phyloP scores from a whole-genome alignment of 2,888 invertebrate genomes.

The Ganaspis brasiliensis region DNA sequence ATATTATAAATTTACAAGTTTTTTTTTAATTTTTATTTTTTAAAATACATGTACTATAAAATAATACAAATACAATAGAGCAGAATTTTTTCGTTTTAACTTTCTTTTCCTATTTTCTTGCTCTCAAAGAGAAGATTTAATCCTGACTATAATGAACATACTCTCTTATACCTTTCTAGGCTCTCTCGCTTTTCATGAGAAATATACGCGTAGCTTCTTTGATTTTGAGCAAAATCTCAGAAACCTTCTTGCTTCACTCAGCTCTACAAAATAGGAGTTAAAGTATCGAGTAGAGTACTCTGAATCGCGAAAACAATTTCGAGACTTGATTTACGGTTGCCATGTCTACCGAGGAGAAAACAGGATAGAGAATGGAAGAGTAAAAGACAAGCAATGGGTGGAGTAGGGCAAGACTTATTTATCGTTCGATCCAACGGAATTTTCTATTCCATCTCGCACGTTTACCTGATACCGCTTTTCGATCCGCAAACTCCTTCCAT shows the following conservation, averaged over 20 bases:
- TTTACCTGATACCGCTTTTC: slow-evolving; percentile 46
- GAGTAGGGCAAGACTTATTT: slow-evolving; percentile 58
- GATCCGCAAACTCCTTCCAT: slow-evolving; percentile 44
- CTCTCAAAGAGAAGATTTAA: slow-evolving; percentile 16
- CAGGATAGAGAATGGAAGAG: slow-evolving; percentile 29
- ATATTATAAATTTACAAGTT: too few species aligned
- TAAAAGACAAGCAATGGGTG: slow-evolving; percentile 52
- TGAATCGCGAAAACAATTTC: slow-evolving; percentile 68
- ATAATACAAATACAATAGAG: too few species aligned
- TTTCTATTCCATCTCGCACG: slow-evolving; percentile 56
- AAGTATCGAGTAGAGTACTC: slow-evolving; percentile 50
- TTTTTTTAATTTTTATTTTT: background rate
- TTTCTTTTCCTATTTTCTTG: slow-evolving; percentile 1
- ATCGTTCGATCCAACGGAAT: slow-evolving; percentile 57
- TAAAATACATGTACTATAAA: slow-evolving; percentile 11
- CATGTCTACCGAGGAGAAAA: slow-evolving; percentile 54
- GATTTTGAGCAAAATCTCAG: background rate
- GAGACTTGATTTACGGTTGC: slow-evolving; percentile 69
- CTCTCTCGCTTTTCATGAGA: background rate
- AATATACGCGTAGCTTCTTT: background rate
- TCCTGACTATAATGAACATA: slow-evolving; percentile 23
- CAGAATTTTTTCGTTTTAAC: slow-evolving; percentile 22
- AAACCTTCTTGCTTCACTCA: slow-evolving; percentile 14
- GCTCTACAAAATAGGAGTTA: slow-evolving; percentile 43
- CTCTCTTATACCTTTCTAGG: background rate